Conservation (phyloP, 2,888 invertebrate genomes). For the Rhamnusium bicolor region DNA sequence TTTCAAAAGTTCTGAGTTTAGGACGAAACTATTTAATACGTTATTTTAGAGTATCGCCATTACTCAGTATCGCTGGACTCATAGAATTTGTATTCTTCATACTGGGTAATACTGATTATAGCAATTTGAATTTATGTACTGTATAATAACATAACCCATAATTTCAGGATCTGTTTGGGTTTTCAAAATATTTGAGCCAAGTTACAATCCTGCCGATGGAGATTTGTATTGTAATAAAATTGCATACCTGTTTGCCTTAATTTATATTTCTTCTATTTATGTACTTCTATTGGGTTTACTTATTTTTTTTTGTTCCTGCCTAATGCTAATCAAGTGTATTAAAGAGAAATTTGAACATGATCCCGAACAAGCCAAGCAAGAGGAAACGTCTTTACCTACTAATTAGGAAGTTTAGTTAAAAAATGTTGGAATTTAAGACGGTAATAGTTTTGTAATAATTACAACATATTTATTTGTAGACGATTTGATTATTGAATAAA, state of each 20-base stretch:
- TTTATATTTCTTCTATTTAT: constrained; percentile 9
- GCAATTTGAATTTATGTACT: not conserved
- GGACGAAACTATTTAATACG: not conserved
- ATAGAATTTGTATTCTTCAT: constrained; percentile 11
- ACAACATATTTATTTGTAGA: no score
- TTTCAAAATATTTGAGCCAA: constrained; percentile 64
- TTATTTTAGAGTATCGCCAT: not conserved
- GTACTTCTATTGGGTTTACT: not conserved
- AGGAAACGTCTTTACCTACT: no score
- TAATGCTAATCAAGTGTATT: not conserved
- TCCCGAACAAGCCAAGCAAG: no score
- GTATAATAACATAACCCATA: not conserved
- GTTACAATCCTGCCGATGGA: constrained; percentile 51
- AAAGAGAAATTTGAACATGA: no score
- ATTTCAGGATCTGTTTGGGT: constrained; percentile 45
- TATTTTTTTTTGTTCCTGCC: not conserved
- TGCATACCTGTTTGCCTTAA: constrained; percentile 63
- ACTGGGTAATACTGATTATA: not conserved
- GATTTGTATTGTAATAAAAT: constrained; percentile 61
- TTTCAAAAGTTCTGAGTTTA: constrained; percentile 17
- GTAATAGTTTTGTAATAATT: no score
- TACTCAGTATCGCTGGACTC: not conserved
- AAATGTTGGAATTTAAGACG: no score
- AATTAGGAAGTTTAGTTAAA: no score
- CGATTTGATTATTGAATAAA: no score